phyloP scores from a whole-genome alignment of 1,140 invertebrate species.

The Penaeus indicus region DNA sequence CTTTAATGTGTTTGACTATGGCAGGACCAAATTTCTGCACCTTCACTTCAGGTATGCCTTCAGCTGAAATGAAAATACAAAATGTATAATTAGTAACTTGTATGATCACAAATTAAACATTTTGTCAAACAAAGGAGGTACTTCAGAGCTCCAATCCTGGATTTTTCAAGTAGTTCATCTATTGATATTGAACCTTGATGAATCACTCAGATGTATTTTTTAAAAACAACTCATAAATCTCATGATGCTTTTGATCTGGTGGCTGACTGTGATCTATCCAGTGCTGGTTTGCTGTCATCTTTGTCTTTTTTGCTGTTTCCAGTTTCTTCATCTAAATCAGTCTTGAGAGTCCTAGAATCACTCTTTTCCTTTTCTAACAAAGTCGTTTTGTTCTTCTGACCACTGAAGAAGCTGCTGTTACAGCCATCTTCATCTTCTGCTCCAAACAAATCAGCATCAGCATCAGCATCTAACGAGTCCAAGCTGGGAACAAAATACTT shows the following conservation, averaged over 20 bases:
- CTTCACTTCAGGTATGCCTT: slow-evolving; percentile 76
- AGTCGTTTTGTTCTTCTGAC: too few relatives aligned
- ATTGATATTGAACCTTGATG: too few relatives aligned
- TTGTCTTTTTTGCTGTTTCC: neutral
- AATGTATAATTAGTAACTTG: neutral
- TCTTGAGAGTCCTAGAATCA: too few relatives aligned
- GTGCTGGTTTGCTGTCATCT: neutral
- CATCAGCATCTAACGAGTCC: too few relatives aligned
- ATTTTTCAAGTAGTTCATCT: neutral
- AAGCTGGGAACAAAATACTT: too few relatives aligned
- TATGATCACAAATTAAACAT: neutral
- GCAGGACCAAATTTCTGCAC: slow-evolving; percentile 74
- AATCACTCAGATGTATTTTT: too few relatives aligned
- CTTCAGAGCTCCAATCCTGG: neutral
- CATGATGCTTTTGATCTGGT: neutral
- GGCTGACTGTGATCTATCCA: neutral
- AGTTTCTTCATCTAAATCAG: too few relatives aligned
- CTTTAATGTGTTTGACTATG: slow-evolving; percentile 68
- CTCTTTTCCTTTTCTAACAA: too few relatives aligned
- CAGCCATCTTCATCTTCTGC: too few relatives aligned
- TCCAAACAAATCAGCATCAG: too few relatives aligned
- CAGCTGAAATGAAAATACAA: slow-evolving; percentile 69
- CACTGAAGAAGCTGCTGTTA: too few relatives aligned
- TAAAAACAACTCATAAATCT: too few relatives aligned
- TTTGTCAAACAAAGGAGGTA: neutral